Percentiles rank a stretch among this genome's conserved stretches.
Evolutionary conservation across 35 echinoderm and acorn worm species (phyloP).

Genomic region (Strongylocentrotus purpuratus): DNA sequence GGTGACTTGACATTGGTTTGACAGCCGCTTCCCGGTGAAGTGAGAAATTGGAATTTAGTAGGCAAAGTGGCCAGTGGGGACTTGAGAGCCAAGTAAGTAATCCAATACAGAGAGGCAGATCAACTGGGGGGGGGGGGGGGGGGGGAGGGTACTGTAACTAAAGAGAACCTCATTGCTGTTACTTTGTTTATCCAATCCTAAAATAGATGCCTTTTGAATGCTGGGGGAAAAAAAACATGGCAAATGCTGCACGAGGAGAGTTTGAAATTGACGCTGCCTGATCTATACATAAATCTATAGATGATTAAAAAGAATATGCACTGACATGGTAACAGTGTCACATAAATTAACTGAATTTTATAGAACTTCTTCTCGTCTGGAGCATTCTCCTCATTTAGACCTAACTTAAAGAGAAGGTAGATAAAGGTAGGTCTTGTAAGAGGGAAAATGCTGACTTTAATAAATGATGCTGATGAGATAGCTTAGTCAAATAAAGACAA

Average conservation of each 20-base stretch:
- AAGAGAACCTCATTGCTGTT: not conserved
- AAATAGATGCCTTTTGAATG: not conserved
- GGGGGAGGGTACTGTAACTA: not conserved
- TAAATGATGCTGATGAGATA: too few species aligned
- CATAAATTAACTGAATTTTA: too few species aligned
- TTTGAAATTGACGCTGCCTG: too few species aligned
- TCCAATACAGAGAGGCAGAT: not conserved
- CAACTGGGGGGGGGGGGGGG: not conserved
- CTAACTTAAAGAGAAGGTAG: too few species aligned
- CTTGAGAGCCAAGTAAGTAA: not conserved
- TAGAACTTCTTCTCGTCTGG: too few species aligned
- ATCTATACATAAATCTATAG: too few species aligned
- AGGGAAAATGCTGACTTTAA: too few species aligned
- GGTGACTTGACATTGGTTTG: not conserved
- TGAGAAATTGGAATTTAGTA: constrained; percentile 4
- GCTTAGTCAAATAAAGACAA: too few species aligned
- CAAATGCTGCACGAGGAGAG: not conserved
- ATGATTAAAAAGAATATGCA: too few species aligned
- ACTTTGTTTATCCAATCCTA: not conserved
- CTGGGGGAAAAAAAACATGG: not conserved
- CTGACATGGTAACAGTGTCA: too few species aligned
- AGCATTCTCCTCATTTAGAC: too few species aligned
- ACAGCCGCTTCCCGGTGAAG: not conserved
- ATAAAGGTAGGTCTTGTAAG: too few species aligned
- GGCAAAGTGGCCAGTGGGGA: constrained; percentile 7